A percentile compares a stretch with the other conserved stretches of the same genome.
These are phyloP conservation scores for Campodea augens DNA, from an alignment of 1,140 invertebrate species.

Conservation along the genomic window DNA sequence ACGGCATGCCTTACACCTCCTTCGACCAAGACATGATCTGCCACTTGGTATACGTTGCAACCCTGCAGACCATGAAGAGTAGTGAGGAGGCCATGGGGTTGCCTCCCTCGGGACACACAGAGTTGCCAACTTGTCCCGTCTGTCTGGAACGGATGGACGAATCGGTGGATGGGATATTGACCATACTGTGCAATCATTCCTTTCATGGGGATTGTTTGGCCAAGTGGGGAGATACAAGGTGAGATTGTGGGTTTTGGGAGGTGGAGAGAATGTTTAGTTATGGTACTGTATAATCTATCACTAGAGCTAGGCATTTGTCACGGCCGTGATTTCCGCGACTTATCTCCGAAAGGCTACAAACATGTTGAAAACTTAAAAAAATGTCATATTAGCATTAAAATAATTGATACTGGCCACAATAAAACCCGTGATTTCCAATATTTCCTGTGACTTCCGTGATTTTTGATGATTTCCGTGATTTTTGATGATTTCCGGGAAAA, in stretches of 20 bases:
- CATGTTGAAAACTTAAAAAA: too few species aligned
- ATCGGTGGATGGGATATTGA: constrained; percentile 89
- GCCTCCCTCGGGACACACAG: constrained; percentile 61
- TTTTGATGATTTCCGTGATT: too few species aligned
- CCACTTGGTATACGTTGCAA: constrained; percentile 84
- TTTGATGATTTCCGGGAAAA: too few species aligned
- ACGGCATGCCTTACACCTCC: constrained; percentile 79
- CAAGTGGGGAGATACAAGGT: constrained; percentile 86
- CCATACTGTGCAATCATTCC: constrained; percentile 94
- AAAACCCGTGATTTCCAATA: too few species aligned
- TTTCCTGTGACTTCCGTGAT: too few species aligned
- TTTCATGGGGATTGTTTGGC: constrained; percentile 89
- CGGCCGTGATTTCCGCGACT: too few species aligned
- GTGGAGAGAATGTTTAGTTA: not conserved
- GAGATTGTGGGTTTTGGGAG: too few species aligned
- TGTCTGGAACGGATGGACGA: constrained; percentile 97
- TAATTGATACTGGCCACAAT: too few species aligned
- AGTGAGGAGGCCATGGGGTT: constrained; percentile 39
- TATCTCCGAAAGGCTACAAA: too few species aligned
- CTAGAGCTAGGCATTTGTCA: too few species aligned
- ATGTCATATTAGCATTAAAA: too few species aligned
- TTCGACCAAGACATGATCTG: constrained; percentile 79
- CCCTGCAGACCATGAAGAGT: constrained; percentile 54
- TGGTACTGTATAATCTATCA: not conserved
- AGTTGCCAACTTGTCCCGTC: constrained; percentile 93